Conservation (phyloP, 2,113 vertebrate genomes). For the Lota lota region DNA sequence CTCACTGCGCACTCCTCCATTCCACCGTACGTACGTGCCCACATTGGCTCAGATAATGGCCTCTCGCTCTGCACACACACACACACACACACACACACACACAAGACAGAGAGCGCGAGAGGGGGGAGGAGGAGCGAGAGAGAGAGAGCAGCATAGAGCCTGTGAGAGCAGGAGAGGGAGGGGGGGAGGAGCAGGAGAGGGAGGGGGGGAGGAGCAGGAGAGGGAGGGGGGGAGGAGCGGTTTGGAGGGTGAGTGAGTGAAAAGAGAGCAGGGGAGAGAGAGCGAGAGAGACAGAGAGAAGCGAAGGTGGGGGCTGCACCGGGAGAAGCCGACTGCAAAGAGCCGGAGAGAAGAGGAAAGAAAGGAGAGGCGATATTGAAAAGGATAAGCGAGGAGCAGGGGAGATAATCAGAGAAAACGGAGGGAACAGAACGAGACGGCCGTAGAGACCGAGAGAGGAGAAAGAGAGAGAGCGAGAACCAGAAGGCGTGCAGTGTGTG, state of each 20-base stretch:
- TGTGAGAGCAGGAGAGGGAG: conserved; percentile 42
- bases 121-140: conserved; percentile 55
- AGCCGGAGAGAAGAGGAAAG: not conserved
- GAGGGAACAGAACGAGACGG: conserved; percentile 64
- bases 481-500: conserved; percentile 57
- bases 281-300: conserved; percentile 46
- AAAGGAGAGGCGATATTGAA: conserved; percentile 75
- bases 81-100: no score
- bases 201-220: conserved; percentile 39
- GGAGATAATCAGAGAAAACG: conserved; percentile 73
- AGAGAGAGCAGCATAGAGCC: conserved; percentile 49
- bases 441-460: conserved; percentile 64
- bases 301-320: conserved; percentile 42
- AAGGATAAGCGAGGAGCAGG: conserved; percentile 74
- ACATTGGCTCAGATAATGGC: conserved; percentile 81
- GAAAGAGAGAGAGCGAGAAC: conserved; percentile 34
- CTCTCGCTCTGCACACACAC: conserved; percentile 74
- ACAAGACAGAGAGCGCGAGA: conserved; percentile 62
- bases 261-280: conserved; percentile 47
- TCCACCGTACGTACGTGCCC: conserved; percentile 83
- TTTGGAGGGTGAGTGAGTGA: conserved; percentile 38
- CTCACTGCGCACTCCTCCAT: conserved; percentile 76
- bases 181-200: conserved; percentile 37
- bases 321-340: conserved; percentile 16
- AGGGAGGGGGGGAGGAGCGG: conserved; percentile 66